These are phyloP conservation scores for Pseudococcus jackbeardsleyi DNA, from an alignment of 2,888 invertebrate species.

Conservation along the genomic window DNA sequence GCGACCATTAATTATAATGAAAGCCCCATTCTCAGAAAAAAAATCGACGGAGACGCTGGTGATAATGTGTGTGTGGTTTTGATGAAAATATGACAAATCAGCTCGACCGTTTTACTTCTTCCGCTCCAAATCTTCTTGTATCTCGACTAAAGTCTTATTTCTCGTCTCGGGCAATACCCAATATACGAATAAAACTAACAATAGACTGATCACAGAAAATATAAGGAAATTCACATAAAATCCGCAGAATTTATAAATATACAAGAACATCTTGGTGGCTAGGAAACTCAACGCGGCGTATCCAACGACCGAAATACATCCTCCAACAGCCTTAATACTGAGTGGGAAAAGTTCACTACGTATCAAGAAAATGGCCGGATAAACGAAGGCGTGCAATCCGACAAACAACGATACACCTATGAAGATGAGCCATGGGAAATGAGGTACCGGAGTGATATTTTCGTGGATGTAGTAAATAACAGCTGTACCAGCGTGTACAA, in stretches of 20 bases:
- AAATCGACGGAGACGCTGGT: neutral
- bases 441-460: neutral
- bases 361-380: conserved; percentile 38
- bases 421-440: conserved; percentile 60
- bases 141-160: conserved; percentile 39
- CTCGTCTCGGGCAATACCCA: conserved; percentile 40
- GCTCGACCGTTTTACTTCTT: neutral
- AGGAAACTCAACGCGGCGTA: conserved; percentile 4
- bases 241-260: neutral
- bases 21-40: neutral
- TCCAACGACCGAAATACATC: neutral
- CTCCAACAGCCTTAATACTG: conserved; percentile 34
- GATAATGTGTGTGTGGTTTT: neutral
- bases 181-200: conserved; percentile 3
- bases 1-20: too few relatives aligned
- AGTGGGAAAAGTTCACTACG: conserved; percentile 53
- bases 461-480: neutral
- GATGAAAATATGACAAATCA: neutral
- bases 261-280: conserved; percentile 42
- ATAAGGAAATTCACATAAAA: conserved; percentile 44
- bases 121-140: conserved; percentile 32
- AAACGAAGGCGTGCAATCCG: conserved; percentile 2
- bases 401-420: neutral
- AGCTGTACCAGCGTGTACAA: neutral
- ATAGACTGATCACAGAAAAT: conserved; percentile 22